A percentile compares a stretch with the other conserved stretches of the same genome.
These are phyloP conservation scores for Drosophila leonis DNA, from an alignment of 2,888 invertebrate genomes.

Conservation along the genomic window DNA sequence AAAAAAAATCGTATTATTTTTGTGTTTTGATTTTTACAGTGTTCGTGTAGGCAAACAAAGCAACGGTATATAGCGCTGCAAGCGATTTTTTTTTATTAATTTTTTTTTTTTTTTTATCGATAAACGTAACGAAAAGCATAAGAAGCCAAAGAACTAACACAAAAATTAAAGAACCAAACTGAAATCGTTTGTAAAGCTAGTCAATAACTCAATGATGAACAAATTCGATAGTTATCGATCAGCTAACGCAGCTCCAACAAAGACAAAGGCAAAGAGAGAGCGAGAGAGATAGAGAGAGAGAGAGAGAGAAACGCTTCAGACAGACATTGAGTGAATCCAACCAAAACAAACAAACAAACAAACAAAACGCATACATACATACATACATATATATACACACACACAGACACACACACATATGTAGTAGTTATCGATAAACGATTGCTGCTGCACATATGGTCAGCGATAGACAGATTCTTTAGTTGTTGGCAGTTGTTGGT, in stretches of 20 bases:
- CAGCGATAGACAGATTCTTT: background rate
- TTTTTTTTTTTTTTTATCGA: slow-evolving; percentile 21
- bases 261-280: background rate
- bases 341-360: slow-evolving; percentile 22
- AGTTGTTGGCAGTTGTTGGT: slow-evolving; percentile 8
- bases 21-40: slow-evolving; percentile 30
- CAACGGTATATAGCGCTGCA: slow-evolving; percentile 42
- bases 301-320: slow-evolving; percentile 9
- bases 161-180: slow-evolving; percentile 19
- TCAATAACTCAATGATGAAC: slow-evolving; percentile 30
- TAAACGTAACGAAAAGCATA: slow-evolving; percentile 37
- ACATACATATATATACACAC: slow-evolving; percentile 8
- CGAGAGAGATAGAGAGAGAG: background rate
- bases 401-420: slow-evolving; percentile 13
- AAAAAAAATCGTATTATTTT: slow-evolving; percentile 12
- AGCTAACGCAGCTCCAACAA: slow-evolving; percentile 10
- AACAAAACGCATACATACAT: slow-evolving; percentile 25
- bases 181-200: slow-evolving; percentile 16
- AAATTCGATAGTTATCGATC: slow-evolving; percentile 23
- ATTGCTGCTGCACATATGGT: slow-evolving; percentile 3
- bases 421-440: slow-evolving; percentile 9
- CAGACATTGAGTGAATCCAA: slow-evolving; percentile 42
- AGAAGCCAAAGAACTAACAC: slow-evolving; percentile 35
- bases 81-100: slow-evolving; percentile 17
- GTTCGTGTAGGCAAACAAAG: slow-evolving; percentile 38